Evolutionary conservation across 2,888 invertebrate species (phyloP).

Genomic region (Galerucella pusilla): DNA sequence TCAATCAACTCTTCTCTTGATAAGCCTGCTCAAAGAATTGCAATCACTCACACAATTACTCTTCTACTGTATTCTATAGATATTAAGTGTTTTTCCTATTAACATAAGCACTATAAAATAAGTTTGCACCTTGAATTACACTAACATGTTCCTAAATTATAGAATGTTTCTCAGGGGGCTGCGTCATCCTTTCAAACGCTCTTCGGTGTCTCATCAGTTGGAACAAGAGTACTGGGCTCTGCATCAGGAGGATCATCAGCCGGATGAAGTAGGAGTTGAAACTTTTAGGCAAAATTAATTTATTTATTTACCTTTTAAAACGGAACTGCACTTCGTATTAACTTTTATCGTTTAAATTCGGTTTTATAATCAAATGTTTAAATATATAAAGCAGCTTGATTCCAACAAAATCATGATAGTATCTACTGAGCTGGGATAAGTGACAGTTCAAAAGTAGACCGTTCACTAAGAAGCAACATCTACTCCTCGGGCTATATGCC

Average conservation of each 20-base stretch:
- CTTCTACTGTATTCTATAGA: neutral
- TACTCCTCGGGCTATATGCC: no score
- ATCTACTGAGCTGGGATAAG: no score
- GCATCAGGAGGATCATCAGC: constrained; percentile 46
- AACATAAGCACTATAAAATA: constrained; percentile 13
- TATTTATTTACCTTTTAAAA: constrained; percentile 23
- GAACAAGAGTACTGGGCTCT: constrained; percentile 55
- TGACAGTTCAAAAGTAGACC: no score
- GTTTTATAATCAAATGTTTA: neutral
- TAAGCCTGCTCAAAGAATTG: no score
- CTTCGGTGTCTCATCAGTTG: constrained; percentile 69
- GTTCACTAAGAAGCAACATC: no score
- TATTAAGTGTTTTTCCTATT: neutral
- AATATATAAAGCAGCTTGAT: neutral
- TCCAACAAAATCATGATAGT: neutral
- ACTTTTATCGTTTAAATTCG: constrained; percentile 9
- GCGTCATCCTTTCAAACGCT: constrained; percentile 77
- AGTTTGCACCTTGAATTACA: constrained; percentile 12
- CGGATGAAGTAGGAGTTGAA: constrained; percentile 30
- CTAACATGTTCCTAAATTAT: constrained; percentile 28
- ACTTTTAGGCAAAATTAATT: constrained; percentile 26
- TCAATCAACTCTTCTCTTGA: no score
- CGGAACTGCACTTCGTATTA: neutral
- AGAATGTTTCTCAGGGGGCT: constrained; percentile 71
- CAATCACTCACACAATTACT: no score